Percentiles rank a stretch among this genome's conserved stretches.
These are phyloP conservation scores for Acinonyx jubatus DNA, from an alignment of 2,113 vertebrate species.

Conservation along the genomic window DNA sequence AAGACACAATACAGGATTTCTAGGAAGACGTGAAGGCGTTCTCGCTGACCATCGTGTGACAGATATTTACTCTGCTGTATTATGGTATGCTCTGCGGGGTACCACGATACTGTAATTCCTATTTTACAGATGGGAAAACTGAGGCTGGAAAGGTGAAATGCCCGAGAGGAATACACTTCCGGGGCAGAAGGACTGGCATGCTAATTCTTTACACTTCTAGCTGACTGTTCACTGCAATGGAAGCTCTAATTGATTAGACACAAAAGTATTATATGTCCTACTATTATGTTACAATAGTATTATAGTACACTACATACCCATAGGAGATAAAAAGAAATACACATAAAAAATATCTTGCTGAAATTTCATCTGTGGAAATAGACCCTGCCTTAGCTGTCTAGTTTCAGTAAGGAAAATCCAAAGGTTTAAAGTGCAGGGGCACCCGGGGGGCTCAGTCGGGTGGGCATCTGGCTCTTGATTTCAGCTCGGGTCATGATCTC, in stretches of 20 bases:
- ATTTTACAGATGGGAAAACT: neutral
- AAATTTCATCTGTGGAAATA: slow-evolving; percentile 36
- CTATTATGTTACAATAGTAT: no score
- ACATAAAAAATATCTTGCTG: neutral
- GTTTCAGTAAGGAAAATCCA: neutral
- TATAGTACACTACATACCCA: neutral
- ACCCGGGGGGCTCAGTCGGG: no score
- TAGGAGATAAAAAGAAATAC: neutral
- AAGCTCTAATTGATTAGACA: neutral
- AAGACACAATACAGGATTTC: neutral
- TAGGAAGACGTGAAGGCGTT: neutral
- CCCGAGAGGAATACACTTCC: neutral
- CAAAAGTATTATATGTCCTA: neutral
- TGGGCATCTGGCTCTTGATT: no score
- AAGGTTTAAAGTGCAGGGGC: neutral
- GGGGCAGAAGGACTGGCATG: neutral
- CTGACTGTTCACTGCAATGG: neutral
- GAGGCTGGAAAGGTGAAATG: neutral
- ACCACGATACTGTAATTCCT: neutral
- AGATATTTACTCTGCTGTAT: neutral
- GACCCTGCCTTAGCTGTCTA: neutral
- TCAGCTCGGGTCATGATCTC: no score
- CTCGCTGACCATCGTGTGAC: neutral
- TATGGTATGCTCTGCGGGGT: neutral
- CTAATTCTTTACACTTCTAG: neutral